These are phyloP conservation scores for Lasioglossum oenotherae DNA, from an alignment of 2,888 invertebrate species.

Conservation along the genomic window DNA sequence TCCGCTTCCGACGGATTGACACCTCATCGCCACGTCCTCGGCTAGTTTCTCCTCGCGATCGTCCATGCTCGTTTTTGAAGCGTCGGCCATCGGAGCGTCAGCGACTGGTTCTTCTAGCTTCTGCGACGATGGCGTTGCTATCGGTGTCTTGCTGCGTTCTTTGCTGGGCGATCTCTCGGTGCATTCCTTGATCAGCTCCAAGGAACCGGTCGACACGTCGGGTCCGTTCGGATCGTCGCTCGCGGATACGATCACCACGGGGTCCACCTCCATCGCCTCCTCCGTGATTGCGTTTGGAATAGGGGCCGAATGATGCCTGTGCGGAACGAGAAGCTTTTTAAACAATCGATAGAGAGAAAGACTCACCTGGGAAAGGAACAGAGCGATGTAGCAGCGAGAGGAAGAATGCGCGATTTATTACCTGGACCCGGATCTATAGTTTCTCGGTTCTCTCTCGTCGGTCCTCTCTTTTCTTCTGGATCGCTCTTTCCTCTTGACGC, in stretches of 20 bases:
- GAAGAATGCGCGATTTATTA: conserved; percentile 28
- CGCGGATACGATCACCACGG: conserved; percentile 61
- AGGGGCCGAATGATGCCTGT: conserved; percentile 80
- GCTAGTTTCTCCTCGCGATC: not conserved
- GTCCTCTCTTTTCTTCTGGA: conserved; percentile 77
- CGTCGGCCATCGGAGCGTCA: not conserved
- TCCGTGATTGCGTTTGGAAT: conserved; percentile 79
- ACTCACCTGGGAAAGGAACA: not conserved
- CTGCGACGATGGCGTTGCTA: conserved; percentile 42
- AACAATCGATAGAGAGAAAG: not conserved
- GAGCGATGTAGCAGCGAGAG: not conserved
- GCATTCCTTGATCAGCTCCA: conserved; percentile 84
- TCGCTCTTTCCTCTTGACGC: conserved; percentile 88
- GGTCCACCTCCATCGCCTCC: conserved; percentile 80
- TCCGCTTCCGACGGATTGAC: not conserved
- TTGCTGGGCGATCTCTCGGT: conserved; percentile 81
- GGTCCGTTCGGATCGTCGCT: conserved; percentile 72
- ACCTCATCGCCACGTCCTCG: not conserved
- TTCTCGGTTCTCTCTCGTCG: conserved; percentile 76
- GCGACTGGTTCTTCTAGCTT: not conserved
- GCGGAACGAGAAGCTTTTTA: conserved; percentile 10
- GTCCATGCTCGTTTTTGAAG: not conserved
- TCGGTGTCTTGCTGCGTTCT: conserved; percentile 82
- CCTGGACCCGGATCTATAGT: conserved; percentile 77
- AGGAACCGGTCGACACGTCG: conserved; percentile 82